Base-by-base conservation (phyloP, 2,888 invertebrate species). In the Fragum whitleyi region DNA sequence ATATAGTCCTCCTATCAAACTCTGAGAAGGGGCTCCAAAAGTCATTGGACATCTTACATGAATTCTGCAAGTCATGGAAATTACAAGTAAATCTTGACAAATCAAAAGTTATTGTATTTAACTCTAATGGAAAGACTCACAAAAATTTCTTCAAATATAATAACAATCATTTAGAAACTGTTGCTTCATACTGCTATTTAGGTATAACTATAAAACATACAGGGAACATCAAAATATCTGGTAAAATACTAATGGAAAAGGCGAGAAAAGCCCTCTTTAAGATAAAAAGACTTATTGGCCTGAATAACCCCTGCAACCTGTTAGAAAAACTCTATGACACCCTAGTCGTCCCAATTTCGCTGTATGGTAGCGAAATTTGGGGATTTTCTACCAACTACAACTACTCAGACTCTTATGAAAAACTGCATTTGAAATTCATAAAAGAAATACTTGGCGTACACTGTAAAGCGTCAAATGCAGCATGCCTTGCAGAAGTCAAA, bases 401-500 rank as follows among this genome's bases (percentile, higher is more conserved):
- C n/a, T n/a, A n/a, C n/a, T n/a, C n/a, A n/a, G n/a, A n/a, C n/a
- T n/a, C n/a, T n/a, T n/a, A n/a, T 74, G 79, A 79, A 71, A 23
- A 65, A 21, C 19, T 74, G 6, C 65, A 79, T 29, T 23, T 74
- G 7, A 74, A 79, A 65, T 79, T 70, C 65, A 42, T 71, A 11
- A 79, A 79, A 71, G 77, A 77, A 47, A 72, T 77, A 6, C 59
- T 77, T n/a, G 77, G 77, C n/a, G 73, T 77, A 23, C 53, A 79
- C 39, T 79, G 71, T 42, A 79, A 79, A 67, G 9, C 71, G 16
- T 55, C 67, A 1, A 79, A 79, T 67, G 67, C 11, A 42, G 79
- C 67, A 2, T 74, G 79, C 26, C n/a, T 26, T 16, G 65, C 79
- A 42, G 79, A 79, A 67, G 23, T 79, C 16, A 36, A 29, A 6